Percentiles rank a stretch among this genome's conserved stretches.
Evolutionary conservation across 2,797 vertebrate species (phyloP).

Genomic region (Amphiprion clarkii): DNA sequence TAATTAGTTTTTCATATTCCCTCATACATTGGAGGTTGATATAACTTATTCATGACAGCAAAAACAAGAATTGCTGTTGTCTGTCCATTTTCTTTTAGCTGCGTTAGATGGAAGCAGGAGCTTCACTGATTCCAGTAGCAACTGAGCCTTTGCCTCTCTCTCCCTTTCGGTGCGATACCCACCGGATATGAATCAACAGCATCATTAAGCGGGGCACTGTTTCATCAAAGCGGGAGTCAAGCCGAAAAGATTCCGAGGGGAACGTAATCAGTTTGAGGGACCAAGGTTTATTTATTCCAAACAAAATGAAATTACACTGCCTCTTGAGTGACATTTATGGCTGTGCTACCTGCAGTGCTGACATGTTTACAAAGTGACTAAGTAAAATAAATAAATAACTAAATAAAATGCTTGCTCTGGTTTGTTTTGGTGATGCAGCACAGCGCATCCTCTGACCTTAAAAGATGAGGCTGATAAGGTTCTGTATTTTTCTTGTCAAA

Average conservation of each 20-base stretch:
- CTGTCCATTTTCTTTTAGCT: slow-evolving; percentile 73
- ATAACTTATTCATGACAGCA: slow-evolving; percentile 84
- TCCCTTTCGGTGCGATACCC: slow-evolving; percentile 59
- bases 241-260: slow-evolving; percentile 76
- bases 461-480: slow-evolving; percentile 24
- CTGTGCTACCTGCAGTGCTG: slow-evolving; percentile 72
- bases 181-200: slow-evolving; percentile 80
- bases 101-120: slow-evolving; percentile 38
- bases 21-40: slow-evolving; percentile 77
- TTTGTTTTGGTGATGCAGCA: slow-evolving; percentile 43
- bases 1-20: slow-evolving; percentile 83
- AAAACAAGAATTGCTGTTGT: slow-evolving; percentile 80
- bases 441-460: slow-evolving; percentile 24
- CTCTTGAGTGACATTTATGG: slow-evolving; percentile 81
- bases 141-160: slow-evolving; percentile 62
- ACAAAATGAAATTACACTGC: slow-evolving; percentile 83
- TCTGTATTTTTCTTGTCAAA: slow-evolving; percentile 31
- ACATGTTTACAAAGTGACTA: slow-evolving; percentile 81
- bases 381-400: slow-evolving; percentile 36
- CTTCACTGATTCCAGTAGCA: slow-evolving; percentile 64
- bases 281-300: slow-evolving; percentile 83
- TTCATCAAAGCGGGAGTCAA: slow-evolving; percentile 83
- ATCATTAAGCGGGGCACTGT: slow-evolving; percentile 80
- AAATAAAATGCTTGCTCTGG: slow-evolving; percentile 12
- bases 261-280: slow-evolving; percentile 81